Percentiles rank a stretch among this genome's conserved stretches.
These are phyloP conservation scores for Tonatia bakeri DNA, from an alignment of 2,113 vertebrate genomes.

Conservation along the genomic window DNA sequence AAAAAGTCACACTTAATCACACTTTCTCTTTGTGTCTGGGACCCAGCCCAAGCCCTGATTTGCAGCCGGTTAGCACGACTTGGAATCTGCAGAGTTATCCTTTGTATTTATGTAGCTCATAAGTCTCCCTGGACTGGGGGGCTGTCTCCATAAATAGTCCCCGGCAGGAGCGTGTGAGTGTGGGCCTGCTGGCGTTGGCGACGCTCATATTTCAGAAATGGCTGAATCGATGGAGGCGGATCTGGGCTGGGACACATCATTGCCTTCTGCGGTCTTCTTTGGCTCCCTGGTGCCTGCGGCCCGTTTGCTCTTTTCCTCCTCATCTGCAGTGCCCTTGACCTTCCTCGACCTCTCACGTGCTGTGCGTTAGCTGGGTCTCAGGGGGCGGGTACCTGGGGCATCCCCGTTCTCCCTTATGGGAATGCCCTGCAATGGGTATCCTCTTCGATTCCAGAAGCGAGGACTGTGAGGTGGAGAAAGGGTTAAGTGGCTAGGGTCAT, in stretches of 20 bases:
- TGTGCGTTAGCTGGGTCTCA: fast-evolving
- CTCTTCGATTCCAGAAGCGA: background rate
- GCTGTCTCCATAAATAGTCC: conserved; percentile 47
- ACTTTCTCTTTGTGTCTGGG: conserved; percentile 19
- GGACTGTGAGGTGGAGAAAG: background rate
- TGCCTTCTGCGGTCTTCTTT: fast-evolving
- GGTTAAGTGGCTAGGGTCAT: background rate
- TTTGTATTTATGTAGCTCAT: conserved; percentile 41
- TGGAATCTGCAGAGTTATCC: conserved; percentile 21
- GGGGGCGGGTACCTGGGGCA: fast-evolving
- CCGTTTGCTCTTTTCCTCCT: background rate
- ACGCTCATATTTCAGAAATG: background rate
- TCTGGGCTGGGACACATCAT: background rate
- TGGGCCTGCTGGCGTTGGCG: background rate
- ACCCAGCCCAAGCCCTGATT: conserved; percentile 54
- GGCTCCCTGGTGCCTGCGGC: fast-evolving
- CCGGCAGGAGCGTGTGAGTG: fast-evolving
- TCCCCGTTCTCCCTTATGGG: fast-evolving
- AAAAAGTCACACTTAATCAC: conserved; percentile 59
- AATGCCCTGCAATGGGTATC: fast-evolving
- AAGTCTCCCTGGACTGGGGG: conserved; percentile 16
- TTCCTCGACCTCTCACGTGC: background rate
- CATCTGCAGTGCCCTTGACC: fast-evolving
- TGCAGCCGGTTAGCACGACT: conserved; percentile 23
- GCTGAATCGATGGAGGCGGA: background rate